Percentiles rank a stretch among this genome's conserved stretches.
These are phyloP conservation scores for Semnornis frantzii DNA, from an alignment of 2,113 vertebrate genomes.

Conservation along the genomic window DNA sequence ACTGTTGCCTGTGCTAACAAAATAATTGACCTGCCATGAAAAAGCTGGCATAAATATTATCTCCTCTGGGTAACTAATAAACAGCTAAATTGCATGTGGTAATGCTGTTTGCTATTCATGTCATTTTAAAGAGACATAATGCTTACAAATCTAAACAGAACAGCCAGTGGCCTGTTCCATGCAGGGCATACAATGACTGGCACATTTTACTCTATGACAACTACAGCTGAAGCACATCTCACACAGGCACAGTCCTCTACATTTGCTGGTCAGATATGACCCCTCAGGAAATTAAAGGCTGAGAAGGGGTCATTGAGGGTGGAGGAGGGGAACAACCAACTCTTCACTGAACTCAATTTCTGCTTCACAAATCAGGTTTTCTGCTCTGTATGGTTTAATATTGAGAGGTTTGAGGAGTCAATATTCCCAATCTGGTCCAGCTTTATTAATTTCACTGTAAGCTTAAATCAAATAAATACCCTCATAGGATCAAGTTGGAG, in stretches of 20 bases:
- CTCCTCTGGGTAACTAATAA: slow-evolving; percentile 2
- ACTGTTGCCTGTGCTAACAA: slow-evolving; percentile 36
- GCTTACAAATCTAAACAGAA: not conserved
- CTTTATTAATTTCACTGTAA: not conserved
- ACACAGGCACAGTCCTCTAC: not conserved
- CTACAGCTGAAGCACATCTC: not conserved
- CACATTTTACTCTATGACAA: not conserved
- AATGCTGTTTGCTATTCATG: not conserved
- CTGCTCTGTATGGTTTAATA: not conserved
- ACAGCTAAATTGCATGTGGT: not conserved
- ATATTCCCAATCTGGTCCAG: not conserved
- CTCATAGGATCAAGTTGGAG: not conserved
- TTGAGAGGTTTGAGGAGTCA: not conserved
- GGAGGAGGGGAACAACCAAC: not conserved
- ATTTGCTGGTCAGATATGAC: not conserved
- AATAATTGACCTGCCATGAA: slow-evolving; percentile 31
- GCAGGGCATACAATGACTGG: not conserved
- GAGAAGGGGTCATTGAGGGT: not conserved
- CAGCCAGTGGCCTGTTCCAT: not conserved
- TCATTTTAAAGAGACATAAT: not conserved
- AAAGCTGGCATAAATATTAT: slow-evolving; percentile 25
- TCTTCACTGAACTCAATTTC: not conserved
- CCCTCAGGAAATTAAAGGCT: not conserved
- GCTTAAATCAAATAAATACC: not conserved
- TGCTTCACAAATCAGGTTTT: not conserved